These are phyloP conservation scores for Scaptomyza caliginosa DNA, from an alignment of 2,888 invertebrate species.

Conservation along the genomic window DNA sequence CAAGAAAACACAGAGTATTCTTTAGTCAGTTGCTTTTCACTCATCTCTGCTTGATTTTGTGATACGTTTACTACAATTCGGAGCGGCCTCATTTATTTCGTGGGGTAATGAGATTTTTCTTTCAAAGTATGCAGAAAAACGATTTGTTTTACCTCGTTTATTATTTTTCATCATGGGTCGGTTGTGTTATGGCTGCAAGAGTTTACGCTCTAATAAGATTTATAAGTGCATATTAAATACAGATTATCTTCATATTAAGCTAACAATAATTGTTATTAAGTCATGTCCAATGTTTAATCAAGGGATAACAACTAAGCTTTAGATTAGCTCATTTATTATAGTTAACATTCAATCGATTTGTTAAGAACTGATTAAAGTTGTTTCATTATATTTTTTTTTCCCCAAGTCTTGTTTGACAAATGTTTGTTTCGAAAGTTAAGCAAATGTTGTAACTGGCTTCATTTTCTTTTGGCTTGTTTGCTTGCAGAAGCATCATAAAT, in stretches of 20 bases:
- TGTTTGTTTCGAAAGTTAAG: slow-evolving; percentile 36
- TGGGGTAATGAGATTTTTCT: slow-evolving; percentile 62
- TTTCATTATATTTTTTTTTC: background rate
- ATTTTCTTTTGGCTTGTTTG: slow-evolving; percentile 1
- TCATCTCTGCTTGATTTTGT: background rate
- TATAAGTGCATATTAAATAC: slow-evolving; percentile 28
- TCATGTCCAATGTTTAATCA: slow-evolving; percentile 23
- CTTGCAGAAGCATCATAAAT: slow-evolving; percentile 34
- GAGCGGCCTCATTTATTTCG: slow-evolving; percentile 57
- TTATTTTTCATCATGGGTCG: slow-evolving; percentile 16
- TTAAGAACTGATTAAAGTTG: background rate
- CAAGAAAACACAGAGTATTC: background rate
- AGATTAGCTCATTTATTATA: slow-evolving; percentile 13
- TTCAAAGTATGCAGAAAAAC: slow-evolving; percentile 30
- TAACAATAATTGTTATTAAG: slow-evolving; percentile 3
- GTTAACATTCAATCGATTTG: background rate
- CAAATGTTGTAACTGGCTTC: slow-evolving; percentile 21
- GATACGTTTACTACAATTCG: slow-evolving; percentile 36
- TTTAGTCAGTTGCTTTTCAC: background rate
- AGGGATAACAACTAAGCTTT: background rate
- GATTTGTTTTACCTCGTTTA: slow-evolving; percentile 33
- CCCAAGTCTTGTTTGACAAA: slow-evolving; percentile 27
- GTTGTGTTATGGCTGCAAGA: slow-evolving; percentile 7
- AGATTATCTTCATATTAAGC: slow-evolving; percentile 6
- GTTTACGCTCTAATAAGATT: slow-evolving; percentile 33